Base-by-base conservation (phyloP, 1,140 invertebrate species). In the Bombus breviceps region DNA sequence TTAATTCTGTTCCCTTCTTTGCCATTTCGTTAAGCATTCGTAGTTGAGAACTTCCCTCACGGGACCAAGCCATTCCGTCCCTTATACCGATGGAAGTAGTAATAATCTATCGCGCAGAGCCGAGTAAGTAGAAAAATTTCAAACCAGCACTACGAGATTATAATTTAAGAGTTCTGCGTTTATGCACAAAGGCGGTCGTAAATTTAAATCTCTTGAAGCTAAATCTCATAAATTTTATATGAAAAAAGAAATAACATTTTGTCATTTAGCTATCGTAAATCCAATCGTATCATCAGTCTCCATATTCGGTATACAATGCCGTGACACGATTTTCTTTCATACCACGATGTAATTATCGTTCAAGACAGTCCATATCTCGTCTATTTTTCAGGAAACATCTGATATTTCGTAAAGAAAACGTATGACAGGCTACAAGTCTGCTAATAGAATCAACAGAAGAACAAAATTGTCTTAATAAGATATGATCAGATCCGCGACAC, bases 381-480 rank as follows among this genome's bases (percentile, higher is more conserved):
- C 18, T 6, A 22, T 53, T 18, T 53, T 22, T 22, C 18, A 22
- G 18, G 15, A 53, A 22, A 22, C 47, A 22, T 53, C 47, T 8
- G 47, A 22, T 22, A 8, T 53, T 53, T 22, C 47, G 47, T 6
- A 6, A 22, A 53, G 47, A 53, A 1, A 53, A 22, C 18, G 47
- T 22, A 22, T 18, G 47, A 53, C 47, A 53, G 18, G 18, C 47
- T 53, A 22, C 18, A 53, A 53, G 15, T 22, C 47, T 18, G 47
- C 18, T 53, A 22, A 53, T 22, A 22, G 47, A 53, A 53, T 53
- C 47, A 53, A 53, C 47, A 8, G 18, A 53, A 53, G 47, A 53
- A 53, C 47, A 8, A 53, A 53, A 53, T 53, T 53, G 12, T 72
- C 12, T 81, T 82, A 82, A 84, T 59, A 59, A 79, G 78, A n/a